phyloP scores from a whole-genome alignment of 2,113 vertebrate species.

The Crotalus horridus region DNA sequence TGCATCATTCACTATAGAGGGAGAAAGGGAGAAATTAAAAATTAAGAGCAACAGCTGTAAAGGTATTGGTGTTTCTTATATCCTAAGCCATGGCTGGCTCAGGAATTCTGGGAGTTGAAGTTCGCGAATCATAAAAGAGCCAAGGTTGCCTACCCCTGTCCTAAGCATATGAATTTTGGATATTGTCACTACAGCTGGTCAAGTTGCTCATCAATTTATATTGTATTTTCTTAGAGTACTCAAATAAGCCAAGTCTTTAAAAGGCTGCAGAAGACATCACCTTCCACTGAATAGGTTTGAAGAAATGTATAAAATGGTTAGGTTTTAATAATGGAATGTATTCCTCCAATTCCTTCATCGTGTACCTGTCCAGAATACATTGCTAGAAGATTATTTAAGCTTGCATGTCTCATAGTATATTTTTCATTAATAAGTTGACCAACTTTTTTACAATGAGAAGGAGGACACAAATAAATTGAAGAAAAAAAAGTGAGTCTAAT shows the following conservation, averaged over 20 bases:
- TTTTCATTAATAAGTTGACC: background rate
- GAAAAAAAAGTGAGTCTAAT: no score
- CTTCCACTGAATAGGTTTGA: background rate
- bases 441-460: no score
- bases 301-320: background rate
- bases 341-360: background rate
- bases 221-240: background rate
- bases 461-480: no score
- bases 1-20: background rate
- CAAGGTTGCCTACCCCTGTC: no score
- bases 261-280: background rate
- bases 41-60: no score
- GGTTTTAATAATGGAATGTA: background rate
- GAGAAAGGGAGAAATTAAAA: no score
- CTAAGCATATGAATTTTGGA: background rate
- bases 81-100: background rate
- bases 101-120: no score
- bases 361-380: background rate
- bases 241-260: background rate
- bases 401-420: slow-evolving; percentile 22
- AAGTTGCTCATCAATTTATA: background rate
- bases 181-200: background rate
- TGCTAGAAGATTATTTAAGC: slow-evolving; percentile 20
- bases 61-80: no score
- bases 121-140: no score